These are phyloP conservation scores for Drosophila vallismaia DNA, from an alignment of 2,888 invertebrate genomes.

Conservation along the genomic window DNA sequence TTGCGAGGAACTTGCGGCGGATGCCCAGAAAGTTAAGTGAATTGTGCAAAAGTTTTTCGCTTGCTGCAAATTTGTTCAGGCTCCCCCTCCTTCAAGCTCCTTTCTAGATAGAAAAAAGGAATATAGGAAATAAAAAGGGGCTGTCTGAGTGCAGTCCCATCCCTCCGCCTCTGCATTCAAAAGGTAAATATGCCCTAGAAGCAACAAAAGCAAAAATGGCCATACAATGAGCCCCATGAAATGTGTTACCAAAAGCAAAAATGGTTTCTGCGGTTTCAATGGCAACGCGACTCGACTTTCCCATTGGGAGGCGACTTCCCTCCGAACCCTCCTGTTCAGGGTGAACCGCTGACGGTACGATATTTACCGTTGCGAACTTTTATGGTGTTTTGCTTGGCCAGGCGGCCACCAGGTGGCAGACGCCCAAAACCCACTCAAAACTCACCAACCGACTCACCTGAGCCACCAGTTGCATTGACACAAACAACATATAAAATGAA, in stretches of 20 bases:
- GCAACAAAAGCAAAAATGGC: slow-evolving; percentile 64
- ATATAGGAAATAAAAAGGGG: slow-evolving; percentile 17
- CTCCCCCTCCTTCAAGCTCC: slow-evolving; percentile 1
- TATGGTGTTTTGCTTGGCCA: slow-evolving; percentile 50
- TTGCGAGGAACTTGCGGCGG: slow-evolving; percentile 62
- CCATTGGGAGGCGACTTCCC: slow-evolving; percentile 3
- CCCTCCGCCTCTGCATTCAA: slow-evolving; percentile 45
- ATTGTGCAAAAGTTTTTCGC: slow-evolving; percentile 77
- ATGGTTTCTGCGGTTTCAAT: slow-evolving; percentile 79
- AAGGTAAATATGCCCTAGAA: slow-evolving; percentile 72
- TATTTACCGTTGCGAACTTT: slow-evolving; percentile 73
- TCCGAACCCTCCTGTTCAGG: no score
- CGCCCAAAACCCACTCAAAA: slow-evolving; percentile 5
- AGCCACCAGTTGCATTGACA: slow-evolving; percentile 74
- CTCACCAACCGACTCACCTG: slow-evolving; percentile 12
- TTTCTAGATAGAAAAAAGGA: slow-evolving; percentile 45
- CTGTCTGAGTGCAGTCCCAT: slow-evolving; percentile 6
- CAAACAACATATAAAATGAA: slow-evolving; percentile 68
- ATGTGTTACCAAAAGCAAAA: slow-evolving; percentile 79
- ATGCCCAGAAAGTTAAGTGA: slow-evolving; percentile 74
- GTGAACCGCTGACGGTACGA: slow-evolving; percentile 65
- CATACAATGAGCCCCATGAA: slow-evolving; percentile 73
- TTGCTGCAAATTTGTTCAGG: slow-evolving; percentile 72
- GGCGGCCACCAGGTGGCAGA: slow-evolving; percentile 46
- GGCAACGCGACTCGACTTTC: slow-evolving; percentile 53